Evolutionary conservation across 1,140 invertebrate genomes (phyloP).

Genomic region (Brachionus rubens): DNA sequence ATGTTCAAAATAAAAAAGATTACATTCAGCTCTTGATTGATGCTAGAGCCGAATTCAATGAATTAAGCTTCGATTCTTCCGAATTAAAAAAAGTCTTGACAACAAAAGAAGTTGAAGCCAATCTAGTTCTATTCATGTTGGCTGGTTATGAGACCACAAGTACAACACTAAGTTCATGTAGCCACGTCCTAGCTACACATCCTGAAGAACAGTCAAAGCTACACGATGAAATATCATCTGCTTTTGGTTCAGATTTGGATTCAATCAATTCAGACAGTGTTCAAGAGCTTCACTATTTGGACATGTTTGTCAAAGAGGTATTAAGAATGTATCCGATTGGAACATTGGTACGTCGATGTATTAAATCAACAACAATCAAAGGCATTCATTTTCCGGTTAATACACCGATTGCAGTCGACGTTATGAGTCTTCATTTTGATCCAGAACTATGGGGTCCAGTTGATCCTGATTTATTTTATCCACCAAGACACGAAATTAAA

Average conservation of each 20-base stretch:
- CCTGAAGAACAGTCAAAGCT: conserved; percentile 61
- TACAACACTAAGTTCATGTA: conserved; percentile 59
- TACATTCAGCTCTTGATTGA: conserved; percentile 33
- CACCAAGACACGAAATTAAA: conserved; percentile 50
- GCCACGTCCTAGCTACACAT: conserved; percentile 61
- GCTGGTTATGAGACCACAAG: conserved; percentile 62
- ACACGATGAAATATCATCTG: conserved; percentile 56
- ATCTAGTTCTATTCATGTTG: conserved; percentile 54
- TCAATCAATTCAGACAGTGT: conserved; percentile 48
- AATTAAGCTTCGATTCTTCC: neutral
- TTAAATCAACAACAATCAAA: conserved; percentile 51
- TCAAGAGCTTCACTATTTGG: conserved; percentile 53
- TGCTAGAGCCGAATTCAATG: neutral
- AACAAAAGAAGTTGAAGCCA: conserved; percentile 51
- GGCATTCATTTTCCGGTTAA: conserved; percentile 53
- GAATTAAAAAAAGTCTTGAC: conserved; percentile 14
- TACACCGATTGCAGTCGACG: conserved; percentile 54
- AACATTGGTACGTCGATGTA: conserved; percentile 51
- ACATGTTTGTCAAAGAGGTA: conserved; percentile 56
- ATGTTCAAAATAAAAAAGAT: neutral
- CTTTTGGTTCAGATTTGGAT: neutral
- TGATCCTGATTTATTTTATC: conserved; percentile 52
- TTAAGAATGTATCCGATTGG: conserved; percentile 55
- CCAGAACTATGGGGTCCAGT: conserved; percentile 53
- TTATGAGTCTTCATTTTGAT: conserved; percentile 57